Conservation (phyloP, 2,113 vertebrate species). For the Atrichornis clamosus region DNA sequence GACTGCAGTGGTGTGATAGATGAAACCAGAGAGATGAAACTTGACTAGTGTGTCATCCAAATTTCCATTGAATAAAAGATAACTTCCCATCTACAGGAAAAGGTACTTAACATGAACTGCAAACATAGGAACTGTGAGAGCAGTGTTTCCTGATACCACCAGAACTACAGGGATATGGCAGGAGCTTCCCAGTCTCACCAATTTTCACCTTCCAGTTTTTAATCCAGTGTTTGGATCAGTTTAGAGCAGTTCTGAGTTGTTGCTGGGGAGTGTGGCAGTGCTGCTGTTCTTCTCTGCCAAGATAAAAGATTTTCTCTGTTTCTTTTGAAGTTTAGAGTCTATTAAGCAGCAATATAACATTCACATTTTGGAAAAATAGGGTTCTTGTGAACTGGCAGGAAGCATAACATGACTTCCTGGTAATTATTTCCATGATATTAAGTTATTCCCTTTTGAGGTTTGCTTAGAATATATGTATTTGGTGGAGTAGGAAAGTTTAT, state of each 20-base stretch:
- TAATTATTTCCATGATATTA: neutral
- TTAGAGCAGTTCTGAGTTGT: neutral
- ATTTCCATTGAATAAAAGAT: neutral
- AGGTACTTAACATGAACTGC: neutral
- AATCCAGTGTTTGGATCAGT: neutral
- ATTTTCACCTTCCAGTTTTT: neutral
- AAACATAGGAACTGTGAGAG: neutral
- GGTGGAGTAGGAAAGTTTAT: neutral
- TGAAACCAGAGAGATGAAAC: neutral
- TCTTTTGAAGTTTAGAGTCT: neutral
- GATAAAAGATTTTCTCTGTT: neutral
- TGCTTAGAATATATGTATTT: neutral
- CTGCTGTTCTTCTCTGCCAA: neutral
- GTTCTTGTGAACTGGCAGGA: neutral
- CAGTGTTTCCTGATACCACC: neutral
- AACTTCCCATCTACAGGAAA: neutral
- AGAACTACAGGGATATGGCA: neutral
- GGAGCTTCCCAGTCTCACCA: neutral
- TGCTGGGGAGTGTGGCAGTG: neutral
- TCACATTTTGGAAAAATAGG: neutral
- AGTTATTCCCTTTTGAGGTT: neutral
- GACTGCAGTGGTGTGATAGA: neutral
- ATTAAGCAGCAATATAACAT: neutral
- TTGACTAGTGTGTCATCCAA: neutral
- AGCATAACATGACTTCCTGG: neutral